A percentile compares a stretch with the other conserved stretches of the same genome.
Conservation (phyloP, 2,888 invertebrate species). For the Metalampra italica region DNA sequence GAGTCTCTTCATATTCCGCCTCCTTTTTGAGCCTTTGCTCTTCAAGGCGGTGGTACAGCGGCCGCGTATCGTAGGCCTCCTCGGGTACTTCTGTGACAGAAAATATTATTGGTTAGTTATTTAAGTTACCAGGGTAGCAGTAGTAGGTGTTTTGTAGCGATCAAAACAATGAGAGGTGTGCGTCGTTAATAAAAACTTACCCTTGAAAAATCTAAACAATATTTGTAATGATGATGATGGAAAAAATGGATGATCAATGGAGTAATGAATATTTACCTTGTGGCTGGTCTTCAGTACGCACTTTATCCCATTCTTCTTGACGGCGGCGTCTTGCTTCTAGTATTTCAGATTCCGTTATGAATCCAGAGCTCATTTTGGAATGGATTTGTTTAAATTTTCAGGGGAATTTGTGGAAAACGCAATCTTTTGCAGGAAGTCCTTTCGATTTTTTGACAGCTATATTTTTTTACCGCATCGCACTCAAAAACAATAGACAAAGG, state of each 20-base stretch:
- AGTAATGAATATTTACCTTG: constrained; percentile 77
- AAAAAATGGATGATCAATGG: not conserved
- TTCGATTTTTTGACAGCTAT: constrained; percentile 2
- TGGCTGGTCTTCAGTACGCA: constrained; percentile 93
- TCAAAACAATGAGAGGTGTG: too few species aligned
- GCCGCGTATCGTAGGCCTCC: constrained; percentile 86
- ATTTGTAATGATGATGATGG: not conserved
- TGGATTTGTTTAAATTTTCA: constrained; percentile 1
- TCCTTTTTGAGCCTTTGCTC: constrained; percentile 95
- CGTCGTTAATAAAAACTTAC: not conserved
- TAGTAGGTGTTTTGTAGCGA: not conserved
- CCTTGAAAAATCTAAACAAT: too few species aligned
- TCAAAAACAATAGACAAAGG: too few species aligned
- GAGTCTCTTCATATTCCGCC: constrained; percentile 96
- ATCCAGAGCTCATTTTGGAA: constrained; percentile 90
- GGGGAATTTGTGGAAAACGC: not conserved
- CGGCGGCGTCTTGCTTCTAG: constrained; percentile 87
- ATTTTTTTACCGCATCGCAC: too few species aligned
- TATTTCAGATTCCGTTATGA: constrained; percentile 92
- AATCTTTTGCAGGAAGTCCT: not conserved
- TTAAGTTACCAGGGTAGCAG: not conserved
- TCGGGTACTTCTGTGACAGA: constrained; percentile 95
- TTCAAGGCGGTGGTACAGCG: constrained; percentile 94
- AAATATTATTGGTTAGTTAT: constrained; percentile 17
- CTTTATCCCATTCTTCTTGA: constrained; percentile 98